Conservation (phyloP, 2,888 invertebrate species). For the Lithosia quadra region DNA sequence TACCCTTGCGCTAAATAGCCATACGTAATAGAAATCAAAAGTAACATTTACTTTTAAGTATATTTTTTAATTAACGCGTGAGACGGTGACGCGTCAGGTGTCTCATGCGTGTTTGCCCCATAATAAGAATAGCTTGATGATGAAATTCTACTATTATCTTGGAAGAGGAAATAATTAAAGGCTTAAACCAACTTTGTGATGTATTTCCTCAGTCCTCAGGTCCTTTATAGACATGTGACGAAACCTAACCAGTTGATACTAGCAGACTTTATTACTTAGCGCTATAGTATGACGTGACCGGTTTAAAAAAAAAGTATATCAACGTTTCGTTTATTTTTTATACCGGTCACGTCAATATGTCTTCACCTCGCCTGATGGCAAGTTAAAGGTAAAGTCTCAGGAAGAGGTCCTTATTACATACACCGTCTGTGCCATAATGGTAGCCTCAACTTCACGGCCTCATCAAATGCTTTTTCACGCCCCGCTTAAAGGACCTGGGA, state of each 20-base stretch:
- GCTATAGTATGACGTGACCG: no score
- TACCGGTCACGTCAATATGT: no score
- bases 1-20: not conserved
- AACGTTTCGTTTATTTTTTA: not conserved
- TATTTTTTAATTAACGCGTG: no score
- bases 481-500: no score
- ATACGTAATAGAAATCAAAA: not conserved
- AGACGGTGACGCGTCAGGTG: not conserved
- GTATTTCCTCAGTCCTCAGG: not conserved
- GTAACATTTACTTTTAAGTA: not conserved
- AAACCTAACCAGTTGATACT: not conserved
- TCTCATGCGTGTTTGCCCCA: not conserved
- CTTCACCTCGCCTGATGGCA: no score
- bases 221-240: not conserved
- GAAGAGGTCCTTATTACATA: no score
- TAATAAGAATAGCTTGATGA: not conserved
- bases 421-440: no score
- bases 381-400: no score
- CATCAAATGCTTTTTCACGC: no score
- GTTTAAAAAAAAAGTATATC: no score
- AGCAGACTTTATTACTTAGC: constrained; percentile 10
- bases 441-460: no score
- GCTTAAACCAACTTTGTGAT: not conserved
- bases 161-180: not conserved
- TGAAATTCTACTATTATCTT: not conserved